Conservation (phyloP, 2,888 invertebrate species). For the Ptilodon capucinus region DNA sequence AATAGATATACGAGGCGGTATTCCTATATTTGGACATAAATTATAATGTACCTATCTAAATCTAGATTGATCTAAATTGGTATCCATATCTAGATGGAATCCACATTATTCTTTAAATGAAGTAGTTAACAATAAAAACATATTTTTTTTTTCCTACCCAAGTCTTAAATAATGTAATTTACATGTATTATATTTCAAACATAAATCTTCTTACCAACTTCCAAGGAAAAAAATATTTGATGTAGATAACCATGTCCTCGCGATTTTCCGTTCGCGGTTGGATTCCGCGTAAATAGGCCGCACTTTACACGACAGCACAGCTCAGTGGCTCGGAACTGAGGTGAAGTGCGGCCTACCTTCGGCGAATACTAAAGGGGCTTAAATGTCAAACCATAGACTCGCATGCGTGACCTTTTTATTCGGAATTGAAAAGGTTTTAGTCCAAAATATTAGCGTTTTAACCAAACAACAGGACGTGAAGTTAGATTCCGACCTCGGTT, state of each 20-base stretch:
- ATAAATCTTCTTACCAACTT: not conserved
- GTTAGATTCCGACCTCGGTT: not conserved
- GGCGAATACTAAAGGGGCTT: slow-evolving; percentile 22
- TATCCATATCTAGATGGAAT: no score
- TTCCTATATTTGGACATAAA: no score
- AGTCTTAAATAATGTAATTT: no score
- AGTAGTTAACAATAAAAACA: no score
- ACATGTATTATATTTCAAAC: no score
- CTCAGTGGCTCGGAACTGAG: slow-evolving; percentile 25
- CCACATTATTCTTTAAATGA: no score
- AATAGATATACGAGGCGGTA: no score
- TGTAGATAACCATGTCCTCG: not conserved
- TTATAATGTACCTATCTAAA: no score
- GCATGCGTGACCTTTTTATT: slow-evolving; percentile 21
- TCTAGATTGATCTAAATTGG: no score
- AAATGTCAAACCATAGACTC: slow-evolving; percentile 17
- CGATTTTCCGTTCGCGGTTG: slow-evolving; percentile 5
- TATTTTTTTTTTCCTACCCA: no score
- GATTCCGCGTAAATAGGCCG: slow-evolving; percentile 20
- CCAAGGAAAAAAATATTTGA: not conserved
- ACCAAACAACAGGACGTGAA: not conserved
- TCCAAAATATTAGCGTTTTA: not conserved
- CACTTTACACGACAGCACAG: slow-evolving; percentile 18
- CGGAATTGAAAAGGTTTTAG: not conserved
- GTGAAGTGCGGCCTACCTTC: slow-evolving; percentile 29